Percentiles rank a stretch among this genome's conserved stretches.
phyloP scores from a whole-genome alignment of 2,797 vertebrate species.

The Rousettus madagascariensis region DNA sequence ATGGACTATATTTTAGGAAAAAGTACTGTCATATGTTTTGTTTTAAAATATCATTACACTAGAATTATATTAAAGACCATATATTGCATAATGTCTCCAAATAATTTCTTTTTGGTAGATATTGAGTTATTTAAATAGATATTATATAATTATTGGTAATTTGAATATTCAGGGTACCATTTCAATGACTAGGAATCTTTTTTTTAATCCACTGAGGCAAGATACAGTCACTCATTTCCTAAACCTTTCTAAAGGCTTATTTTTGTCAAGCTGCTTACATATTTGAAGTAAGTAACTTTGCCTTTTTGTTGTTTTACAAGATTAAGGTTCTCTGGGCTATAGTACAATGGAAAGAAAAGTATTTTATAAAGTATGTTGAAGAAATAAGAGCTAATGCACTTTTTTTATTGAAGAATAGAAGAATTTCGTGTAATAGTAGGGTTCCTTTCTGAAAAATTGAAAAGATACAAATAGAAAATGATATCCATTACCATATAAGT shows the following conservation, averaged over 20 bases:
- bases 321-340: neutral
- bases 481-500: neutral
- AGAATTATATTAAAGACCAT: neutral
- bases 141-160: neutral
- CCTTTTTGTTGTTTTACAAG: slow-evolving; percentile 1
- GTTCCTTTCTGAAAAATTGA: slow-evolving; percentile 1
- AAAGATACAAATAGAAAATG: neutral
- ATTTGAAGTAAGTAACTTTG: slow-evolving; percentile 33
- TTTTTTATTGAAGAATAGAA: slow-evolving; percentile 32
- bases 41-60: neutral
- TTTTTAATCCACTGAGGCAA: neutral
- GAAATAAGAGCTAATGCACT: neutral
- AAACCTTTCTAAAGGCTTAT: neutral
- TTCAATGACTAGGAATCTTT: neutral
- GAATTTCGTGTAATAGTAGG: neutral
- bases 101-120: neutral
- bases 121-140: neutral
- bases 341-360: slow-evolving; percentile 31
- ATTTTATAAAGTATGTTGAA: slow-evolving; percentile 44
- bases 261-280: neutral
- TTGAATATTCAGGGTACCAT: neutral
- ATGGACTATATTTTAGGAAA: neutral
- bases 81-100: neutral
- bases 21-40: neutral
- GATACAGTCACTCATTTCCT: neutral